A percentile compares a stretch with the other conserved stretches of the same genome.
phyloP scores from a whole-genome alignment of 2,888 invertebrate species.

The Ellobium chinense region DNA sequence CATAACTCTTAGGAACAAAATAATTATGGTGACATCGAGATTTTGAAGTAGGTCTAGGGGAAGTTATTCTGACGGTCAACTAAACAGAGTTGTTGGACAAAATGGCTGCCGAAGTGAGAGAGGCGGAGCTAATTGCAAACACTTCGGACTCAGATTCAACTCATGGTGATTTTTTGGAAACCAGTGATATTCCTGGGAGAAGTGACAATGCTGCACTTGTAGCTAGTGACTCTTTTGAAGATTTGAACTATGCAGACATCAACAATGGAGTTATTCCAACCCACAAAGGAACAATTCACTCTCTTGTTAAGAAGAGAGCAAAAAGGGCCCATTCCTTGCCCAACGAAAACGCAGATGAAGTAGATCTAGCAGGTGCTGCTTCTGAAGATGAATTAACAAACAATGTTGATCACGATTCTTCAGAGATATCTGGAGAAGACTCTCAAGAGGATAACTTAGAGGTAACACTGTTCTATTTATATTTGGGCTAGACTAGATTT shows the following conservation, averaged over 20 bases:
- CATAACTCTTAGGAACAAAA: too few species aligned
- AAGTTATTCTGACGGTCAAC: neutral
- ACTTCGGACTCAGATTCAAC: constrained; percentile 56
- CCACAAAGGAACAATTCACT: constrained; percentile 36
- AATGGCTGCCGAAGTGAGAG: constrained; percentile 67
- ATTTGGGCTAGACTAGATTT: too few species aligned
- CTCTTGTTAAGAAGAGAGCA: constrained; percentile 38
- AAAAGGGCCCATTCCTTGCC: neutral
- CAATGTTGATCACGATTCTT: constrained; percentile 57
- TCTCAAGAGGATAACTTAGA: constrained; percentile 51
- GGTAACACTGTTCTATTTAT: too few species aligned
- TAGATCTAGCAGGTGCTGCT: constrained; percentile 6
- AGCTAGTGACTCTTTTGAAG: constrained; percentile 79
- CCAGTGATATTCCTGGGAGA: constrained; percentile 81
- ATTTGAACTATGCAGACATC: constrained; percentile 63
- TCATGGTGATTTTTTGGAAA: constrained; percentile 66
- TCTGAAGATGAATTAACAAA: constrained; percentile 50
- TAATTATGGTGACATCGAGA: too few species aligned
- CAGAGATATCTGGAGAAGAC: constrained; percentile 54
- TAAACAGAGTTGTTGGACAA: constrained; percentile 11
- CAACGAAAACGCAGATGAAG: constrained; percentile 27
- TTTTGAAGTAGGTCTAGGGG: constrained; percentile 22
- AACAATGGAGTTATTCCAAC: constrained; percentile 47
- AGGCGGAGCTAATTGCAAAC: constrained; percentile 65
- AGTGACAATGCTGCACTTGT: constrained; percentile 85